Base-by-base conservation (phyloP, 2,888 invertebrate genomes). In the Heteropelma amictum region DNA sequence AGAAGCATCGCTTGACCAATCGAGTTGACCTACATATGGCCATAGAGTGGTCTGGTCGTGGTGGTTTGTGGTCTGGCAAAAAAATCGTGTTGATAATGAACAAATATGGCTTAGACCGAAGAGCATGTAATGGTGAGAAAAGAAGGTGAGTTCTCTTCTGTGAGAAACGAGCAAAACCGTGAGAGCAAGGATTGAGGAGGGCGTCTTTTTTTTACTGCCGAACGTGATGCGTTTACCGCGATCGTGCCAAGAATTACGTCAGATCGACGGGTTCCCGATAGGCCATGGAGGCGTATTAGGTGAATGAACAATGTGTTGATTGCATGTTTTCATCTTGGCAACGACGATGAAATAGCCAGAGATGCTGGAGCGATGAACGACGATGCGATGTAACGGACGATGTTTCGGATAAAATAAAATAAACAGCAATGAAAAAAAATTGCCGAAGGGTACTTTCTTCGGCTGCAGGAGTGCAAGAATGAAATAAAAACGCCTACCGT, bases 171-270 rank as follows among this genome's bases (percentile, higher is more conserved):
- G 38, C 38, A 17, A 17, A 51, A 71, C 38, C 21, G 30, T 61
- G 30, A 26, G 42, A 53, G 51, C 12, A 33, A 71, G 65, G 53
- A 67, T 49, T 63, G 56, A 51, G 38, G 61, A 53, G 56, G n/a
- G n/a, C n/a, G n/a, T n/a, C n/a, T n/a, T 45, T 72, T 74, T 68
- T 63, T 72, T 65, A 45, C 60, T 56, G 71, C 47, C 60, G 76
- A 80, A 79, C 72, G 77, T 65, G 67, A 61, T 40, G 60, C 81
- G 73, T 82, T 81, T 82, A 82, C 80, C 76, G 78, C 69, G 72
- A 76, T 80, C 80, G 82, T 82, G 81, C 77, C 72, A 65, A 72
- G 82, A 81, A 82, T 82, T 72, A 72, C 49, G 65, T 47, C 72
- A 68, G 56, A 74, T 58, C 42, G 49, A 23, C 47, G n/a, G 38